Evolutionary conservation across 2,888 invertebrate genomes (phyloP), one percentile per base, ranked within the genome.

Genomic region (Uloborus plumipes): DNA sequence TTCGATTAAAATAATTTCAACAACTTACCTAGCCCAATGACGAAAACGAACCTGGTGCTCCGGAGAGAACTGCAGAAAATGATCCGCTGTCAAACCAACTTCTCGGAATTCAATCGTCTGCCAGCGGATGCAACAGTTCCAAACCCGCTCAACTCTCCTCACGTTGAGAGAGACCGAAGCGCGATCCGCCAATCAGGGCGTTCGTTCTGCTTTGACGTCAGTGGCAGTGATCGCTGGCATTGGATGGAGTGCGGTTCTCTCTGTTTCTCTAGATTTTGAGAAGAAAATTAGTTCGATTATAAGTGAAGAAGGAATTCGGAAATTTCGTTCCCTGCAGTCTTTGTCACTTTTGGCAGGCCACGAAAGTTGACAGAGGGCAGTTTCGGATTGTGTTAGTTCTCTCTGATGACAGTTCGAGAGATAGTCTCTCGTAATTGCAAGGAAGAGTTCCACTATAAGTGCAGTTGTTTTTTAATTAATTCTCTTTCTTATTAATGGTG

Each of bases 101-200:
- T 39, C 39, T 39, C 9, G 39, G 39, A 39, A 39, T 39, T 39
- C 39, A 39, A 39, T 39, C 39, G 7, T 1, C 39, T 39, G 39
- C 39, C 39, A 39, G 4, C 3, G 39, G 39, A 39, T 39, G 39
- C 39, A 39, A 39, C 9, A 39, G 39, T 39, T 39, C n/a, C 39
- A 39, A 39, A 39, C 39, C 39, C 7, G 39, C 59, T 65, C 53
- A 71, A 71, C 71, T 71, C 77, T 64, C 64, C 77, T 64, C 64
- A 62, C 62, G 62, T 71, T 78, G n/a, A 50, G 64, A 70, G 64
- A n/a, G n/a, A n/a, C 77, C 70, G 39, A 9, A 39, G 39, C 39
- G 39, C 77, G 77, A 71, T 49, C 77, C 77, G 77, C 77, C 77
- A 78, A 78, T 78, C 77, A 78, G 50, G 55, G 15, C 13, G 49